These are phyloP conservation scores for Alfaro cultratus DNA, from an alignment of 2,797 vertebrate species.

Conservation along the genomic window DNA sequence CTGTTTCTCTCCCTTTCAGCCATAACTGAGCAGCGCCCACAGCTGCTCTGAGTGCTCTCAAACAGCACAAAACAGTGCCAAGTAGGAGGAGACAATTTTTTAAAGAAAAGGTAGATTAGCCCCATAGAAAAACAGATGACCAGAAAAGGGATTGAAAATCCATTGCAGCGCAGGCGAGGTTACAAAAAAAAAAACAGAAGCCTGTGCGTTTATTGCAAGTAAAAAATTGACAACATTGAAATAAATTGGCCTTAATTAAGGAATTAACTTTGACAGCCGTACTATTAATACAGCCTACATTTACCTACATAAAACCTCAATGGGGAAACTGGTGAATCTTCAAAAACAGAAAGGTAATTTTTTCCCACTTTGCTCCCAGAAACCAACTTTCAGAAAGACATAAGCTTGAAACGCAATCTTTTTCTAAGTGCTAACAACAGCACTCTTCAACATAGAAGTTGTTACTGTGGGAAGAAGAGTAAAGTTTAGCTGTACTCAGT, in stretches of 20 bases:
- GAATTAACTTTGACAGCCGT: neutral
- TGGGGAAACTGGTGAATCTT: neutral
- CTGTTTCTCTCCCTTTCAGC: neutral
- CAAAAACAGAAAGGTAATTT: slow-evolving; percentile 1
- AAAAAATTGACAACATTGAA: neutral
- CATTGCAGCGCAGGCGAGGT: neutral
- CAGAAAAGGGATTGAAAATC: neutral
- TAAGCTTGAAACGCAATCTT: neutral
- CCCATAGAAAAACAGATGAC: neutral
- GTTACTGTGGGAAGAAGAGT: neutral
- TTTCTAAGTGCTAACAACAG: neutral
- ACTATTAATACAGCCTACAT: neutral
- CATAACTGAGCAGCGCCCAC: neutral
- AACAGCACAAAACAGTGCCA: neutral
- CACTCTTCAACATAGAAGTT: neutral
- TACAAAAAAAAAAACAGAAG: neutral
- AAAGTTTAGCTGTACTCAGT: neutral
- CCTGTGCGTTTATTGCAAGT: neutral
- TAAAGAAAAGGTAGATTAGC: neutral
- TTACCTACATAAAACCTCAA: neutral
- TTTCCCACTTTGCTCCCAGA: neutral
- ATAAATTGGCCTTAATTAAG: neutral
- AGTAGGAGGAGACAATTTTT: neutral
- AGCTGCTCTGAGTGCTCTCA: neutral
- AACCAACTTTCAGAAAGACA: slow-evolving; percentile 2